Conservation (phyloP, 2,797 vertebrate genomes). For the Sebastes cheni region DNA sequence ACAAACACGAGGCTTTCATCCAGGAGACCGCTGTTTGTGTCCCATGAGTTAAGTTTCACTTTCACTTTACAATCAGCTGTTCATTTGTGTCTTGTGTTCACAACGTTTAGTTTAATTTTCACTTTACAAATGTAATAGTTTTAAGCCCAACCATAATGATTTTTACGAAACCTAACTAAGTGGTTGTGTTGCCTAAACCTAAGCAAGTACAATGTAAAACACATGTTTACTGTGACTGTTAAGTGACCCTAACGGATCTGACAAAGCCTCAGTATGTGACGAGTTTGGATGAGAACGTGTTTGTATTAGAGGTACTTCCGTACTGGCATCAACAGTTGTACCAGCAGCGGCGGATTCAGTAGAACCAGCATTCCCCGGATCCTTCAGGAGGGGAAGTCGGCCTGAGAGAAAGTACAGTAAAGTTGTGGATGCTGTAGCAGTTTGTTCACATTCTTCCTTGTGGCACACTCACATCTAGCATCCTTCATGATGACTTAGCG, state of each 20-base stretch:
- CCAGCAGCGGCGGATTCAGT: not conserved
- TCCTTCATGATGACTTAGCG: conserved; percentile 34
- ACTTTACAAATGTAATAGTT: too few relatives aligned
- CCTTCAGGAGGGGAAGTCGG: not conserved
- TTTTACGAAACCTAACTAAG: too few relatives aligned
- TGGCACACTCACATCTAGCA: conserved; percentile 7
- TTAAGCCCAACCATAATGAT: too few relatives aligned
- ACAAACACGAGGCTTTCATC: too few relatives aligned
- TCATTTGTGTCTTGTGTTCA: too few relatives aligned
- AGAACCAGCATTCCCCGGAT: not conserved
- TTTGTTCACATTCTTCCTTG: conserved; percentile 30
- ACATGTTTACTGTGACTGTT: too few relatives aligned
- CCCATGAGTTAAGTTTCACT: too few relatives aligned
- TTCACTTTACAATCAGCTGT: too few relatives aligned
- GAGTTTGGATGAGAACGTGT: not conserved
- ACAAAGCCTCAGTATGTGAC: not conserved
- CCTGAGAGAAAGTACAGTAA: conserved; percentile 16
- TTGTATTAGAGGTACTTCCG: not conserved
- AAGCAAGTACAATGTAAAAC: too few relatives aligned
- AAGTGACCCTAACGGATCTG: not conserved
- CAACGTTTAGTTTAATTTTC: too few relatives aligned
- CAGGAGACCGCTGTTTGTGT: too few relatives aligned
- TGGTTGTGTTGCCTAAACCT: too few relatives aligned
- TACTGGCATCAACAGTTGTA: not conserved
- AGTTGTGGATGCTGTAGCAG: not conserved